Percentiles rank a stretch among this genome's conserved stretches.
Conservation (phyloP, 2,888 invertebrate genomes). For the Pammene fasciana region DNA sequence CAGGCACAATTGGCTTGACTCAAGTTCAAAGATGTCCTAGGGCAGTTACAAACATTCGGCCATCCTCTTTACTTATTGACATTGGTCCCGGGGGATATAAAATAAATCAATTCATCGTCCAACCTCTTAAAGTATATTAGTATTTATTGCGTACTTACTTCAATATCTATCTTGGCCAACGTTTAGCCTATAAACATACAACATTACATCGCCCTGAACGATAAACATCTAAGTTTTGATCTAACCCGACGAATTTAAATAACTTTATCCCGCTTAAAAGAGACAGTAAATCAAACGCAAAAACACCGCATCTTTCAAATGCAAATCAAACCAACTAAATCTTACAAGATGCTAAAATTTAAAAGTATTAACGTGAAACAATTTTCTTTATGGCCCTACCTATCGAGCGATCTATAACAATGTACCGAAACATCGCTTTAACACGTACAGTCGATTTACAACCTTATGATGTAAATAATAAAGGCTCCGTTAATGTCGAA, state of each 20-base stretch:
- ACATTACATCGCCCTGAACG: constrained; percentile 17
- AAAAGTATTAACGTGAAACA: constrained; percentile 48
- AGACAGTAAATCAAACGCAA: constrained; percentile 31
- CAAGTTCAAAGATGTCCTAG: too few species aligned
- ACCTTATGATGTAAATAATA: constrained; percentile 1
- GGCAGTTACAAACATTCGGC: too few species aligned
- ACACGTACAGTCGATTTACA: neutral
- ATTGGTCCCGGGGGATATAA: neutral
- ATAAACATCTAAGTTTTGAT: constrained; percentile 30
- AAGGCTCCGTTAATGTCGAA: constrained; percentile 8
- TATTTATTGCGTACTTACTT: constrained; percentile 4
- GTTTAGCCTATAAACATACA: constrained; percentile 16
- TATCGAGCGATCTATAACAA: constrained; percentile 59
- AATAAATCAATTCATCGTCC: neutral
- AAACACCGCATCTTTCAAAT: constrained; percentile 42
- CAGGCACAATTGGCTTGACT: too few species aligned
- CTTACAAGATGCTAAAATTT: constrained; percentile 44
- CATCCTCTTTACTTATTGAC: too few species aligned
- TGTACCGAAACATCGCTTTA: constrained; percentile 42
- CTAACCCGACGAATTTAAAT: constrained; percentile 22
- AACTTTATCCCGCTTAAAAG: constrained; percentile 12
- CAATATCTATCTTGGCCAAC: constrained; percentile 4
- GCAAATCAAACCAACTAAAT: constrained; percentile 43
- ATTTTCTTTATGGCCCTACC: constrained; percentile 57
- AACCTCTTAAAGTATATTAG: neutral